These are phyloP conservation scores for Toxonevra muliebris DNA, from an alignment of 2,888 invertebrate genomes.

Conservation along the genomic window DNA sequence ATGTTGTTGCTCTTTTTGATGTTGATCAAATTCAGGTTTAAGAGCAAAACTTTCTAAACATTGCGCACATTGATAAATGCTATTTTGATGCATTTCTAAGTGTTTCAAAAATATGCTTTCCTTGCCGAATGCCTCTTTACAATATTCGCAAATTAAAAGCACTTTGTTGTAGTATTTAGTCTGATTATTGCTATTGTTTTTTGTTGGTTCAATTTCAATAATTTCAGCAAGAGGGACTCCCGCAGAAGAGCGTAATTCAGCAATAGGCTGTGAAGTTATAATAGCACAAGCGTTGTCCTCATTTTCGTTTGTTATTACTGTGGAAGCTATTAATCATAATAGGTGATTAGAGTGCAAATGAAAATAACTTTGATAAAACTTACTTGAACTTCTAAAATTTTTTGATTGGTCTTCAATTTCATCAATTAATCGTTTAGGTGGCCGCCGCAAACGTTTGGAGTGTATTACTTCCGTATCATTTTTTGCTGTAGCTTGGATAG, in stretches of 20 bases:
- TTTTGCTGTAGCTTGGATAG: too few relatives aligned
- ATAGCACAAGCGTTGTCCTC: constrained; percentile 48
- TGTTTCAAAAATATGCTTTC: constrained; percentile 69
- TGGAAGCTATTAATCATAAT: background rate
- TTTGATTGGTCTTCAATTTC: constrained; percentile 1
- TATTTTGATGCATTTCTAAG: constrained; percentile 71
- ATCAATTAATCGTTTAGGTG: constrained; percentile 66
- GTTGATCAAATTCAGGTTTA: constrained; percentile 67
- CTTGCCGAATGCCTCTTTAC: constrained; percentile 66
- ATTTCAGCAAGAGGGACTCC: constrained; percentile 32
- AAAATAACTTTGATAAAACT: background rate
- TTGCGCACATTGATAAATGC: constrained; percentile 70
- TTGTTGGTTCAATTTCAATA: constrained; percentile 18
- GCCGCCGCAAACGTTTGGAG: constrained; percentile 23
- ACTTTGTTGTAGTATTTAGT: background rate
- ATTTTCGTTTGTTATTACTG: background rate
- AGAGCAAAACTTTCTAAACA: constrained; percentile 67
- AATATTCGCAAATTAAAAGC: constrained; percentile 64
- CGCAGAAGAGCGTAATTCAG: constrained; percentile 27
- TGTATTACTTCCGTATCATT: background rate
- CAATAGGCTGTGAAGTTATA: constrained; percentile 30
- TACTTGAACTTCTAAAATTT: background rate
- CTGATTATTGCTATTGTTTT: background rate
- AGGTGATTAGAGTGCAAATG: background rate
- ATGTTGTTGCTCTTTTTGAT: constrained; percentile 70